These are phyloP conservation scores for Pachyramphus minor DNA, from an alignment of 2,113 vertebrate genomes.

Conservation along the genomic window DNA sequence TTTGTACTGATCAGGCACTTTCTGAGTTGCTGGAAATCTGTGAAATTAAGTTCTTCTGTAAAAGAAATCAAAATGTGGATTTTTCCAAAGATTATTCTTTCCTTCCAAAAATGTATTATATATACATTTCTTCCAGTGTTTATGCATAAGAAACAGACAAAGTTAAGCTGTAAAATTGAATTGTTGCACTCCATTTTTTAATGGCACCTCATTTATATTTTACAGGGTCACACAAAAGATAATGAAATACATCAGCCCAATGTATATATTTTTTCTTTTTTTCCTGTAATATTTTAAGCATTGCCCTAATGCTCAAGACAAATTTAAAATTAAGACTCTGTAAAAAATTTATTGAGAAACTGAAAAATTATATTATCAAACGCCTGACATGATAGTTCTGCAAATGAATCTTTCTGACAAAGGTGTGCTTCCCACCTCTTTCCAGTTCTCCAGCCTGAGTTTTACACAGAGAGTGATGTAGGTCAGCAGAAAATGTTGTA, in stretches of 20 bases:
- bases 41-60: slow-evolving; percentile 48
- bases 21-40: slow-evolving; percentile 22
- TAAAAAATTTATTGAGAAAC: background rate
- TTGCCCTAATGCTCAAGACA: background rate
- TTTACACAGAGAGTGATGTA: background rate
- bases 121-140: background rate
- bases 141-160: background rate
- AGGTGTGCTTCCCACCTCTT: background rate
- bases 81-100: background rate
- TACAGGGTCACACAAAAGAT: background rate
- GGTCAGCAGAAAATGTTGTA: background rate
- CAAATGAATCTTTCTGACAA: background rate
- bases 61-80: background rate
- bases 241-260: background rate
- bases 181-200: background rate
- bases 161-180: background rate
- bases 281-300: background rate
- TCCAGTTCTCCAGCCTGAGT: background rate
- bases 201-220: background rate
- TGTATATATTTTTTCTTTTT: background rate
- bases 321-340: background rate
- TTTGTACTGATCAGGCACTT: slow-evolving; percentile 53
- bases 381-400: background rate
- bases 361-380: background rate
- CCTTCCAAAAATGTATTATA: background rate